Evolutionary conservation across 2,888 invertebrate species (phyloP).

Genomic region (Drosophila helvetica): DNA sequence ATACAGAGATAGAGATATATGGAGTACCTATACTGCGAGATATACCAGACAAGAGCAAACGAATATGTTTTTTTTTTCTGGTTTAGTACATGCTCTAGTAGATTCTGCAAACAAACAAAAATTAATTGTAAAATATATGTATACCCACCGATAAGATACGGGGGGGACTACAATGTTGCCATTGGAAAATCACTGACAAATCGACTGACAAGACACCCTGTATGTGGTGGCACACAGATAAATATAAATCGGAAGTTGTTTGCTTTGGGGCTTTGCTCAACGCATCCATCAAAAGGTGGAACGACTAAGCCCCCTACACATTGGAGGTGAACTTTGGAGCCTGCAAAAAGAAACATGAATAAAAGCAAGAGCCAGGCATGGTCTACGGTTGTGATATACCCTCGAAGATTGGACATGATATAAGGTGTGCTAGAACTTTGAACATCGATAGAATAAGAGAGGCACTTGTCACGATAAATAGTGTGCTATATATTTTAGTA

Average conservation of each 20-base stretch:
- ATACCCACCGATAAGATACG: conserved; percentile 51
- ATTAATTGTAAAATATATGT: conserved; percentile 12
- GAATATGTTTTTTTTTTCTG: conserved; percentile 7
- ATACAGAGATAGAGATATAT: conserved; percentile 26
- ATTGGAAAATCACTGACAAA: conserved; percentile 40
- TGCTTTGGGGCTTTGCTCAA: conserved; percentile 50
- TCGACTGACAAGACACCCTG: conserved; percentile 34
- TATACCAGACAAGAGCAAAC: conserved; percentile 18
- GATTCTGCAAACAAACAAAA: conserved; percentile 7
- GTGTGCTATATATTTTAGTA: too few relatives aligned
- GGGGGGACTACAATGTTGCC: conserved; percentile 2
- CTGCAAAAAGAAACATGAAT: conserved; percentile 25
- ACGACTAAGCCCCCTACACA: conserved; percentile 44
- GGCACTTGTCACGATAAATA: too few relatives aligned
- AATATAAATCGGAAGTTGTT: conserved; percentile 66
- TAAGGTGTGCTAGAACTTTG: not conserved
- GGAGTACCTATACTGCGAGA: conserved; percentile 4
- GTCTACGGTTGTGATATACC: not conserved
- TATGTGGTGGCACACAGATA: conserved; percentile 35
- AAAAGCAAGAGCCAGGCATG: not conserved
- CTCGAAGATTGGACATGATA: not conserved
- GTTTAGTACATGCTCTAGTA: not conserved
- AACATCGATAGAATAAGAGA: not conserved
- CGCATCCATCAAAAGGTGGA: conserved; percentile 57
- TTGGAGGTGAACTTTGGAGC: conserved; percentile 53